Evolutionary conservation across 1,140 invertebrate species (phyloP), one percentile per base, ranked within the genome.

Genomic region (Rhopalosiphum maidis): DNA sequence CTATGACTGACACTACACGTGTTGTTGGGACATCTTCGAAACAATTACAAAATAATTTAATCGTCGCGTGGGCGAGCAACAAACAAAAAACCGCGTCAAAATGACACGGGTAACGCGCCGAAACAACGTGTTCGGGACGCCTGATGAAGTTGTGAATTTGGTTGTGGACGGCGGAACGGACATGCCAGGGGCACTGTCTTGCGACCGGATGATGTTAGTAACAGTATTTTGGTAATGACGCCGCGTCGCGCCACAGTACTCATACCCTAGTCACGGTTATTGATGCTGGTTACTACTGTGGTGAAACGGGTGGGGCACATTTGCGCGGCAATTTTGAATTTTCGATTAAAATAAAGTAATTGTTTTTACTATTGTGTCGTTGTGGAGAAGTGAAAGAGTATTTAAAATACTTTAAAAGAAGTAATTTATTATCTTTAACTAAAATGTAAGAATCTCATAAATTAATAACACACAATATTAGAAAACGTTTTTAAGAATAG

Each of bases 101-200:
- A 30, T 23, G 18, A 90, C 11, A 90, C 3, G 5, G 54, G 5
- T 43, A 43, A 68, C 37, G 54, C 54, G 51, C 21, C 54, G 15
- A 68, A 90, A 90, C 54, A 90, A 90, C 89, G 89, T 90, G 89
- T 60, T 90, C 25, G 6, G 4, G 25, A 43, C 89, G 54, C 54
- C 11, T 43, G 25, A 15, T 41, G 23, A 15, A 30, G 85, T 86
- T 55, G 22, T 89, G 35, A 11, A 25, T 18, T 48, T 30, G 18
- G 7, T 51, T 46, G 46, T 7, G n/a, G 46, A 35, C 30, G 46
- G 46, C 21, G 37, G 86, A 88, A 43, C n/a, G 46, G 46, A 25
- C 43, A 86, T 86, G 43, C 23, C 43, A 86, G 85, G 41, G 43
- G 15, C 85, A n/a, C 25, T 5, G 77, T 18, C 9, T 9, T 22